phyloP scores from a whole-genome alignment of 2,797 vertebrate genomes.

The Chaenodraco wilsoni region DNA sequence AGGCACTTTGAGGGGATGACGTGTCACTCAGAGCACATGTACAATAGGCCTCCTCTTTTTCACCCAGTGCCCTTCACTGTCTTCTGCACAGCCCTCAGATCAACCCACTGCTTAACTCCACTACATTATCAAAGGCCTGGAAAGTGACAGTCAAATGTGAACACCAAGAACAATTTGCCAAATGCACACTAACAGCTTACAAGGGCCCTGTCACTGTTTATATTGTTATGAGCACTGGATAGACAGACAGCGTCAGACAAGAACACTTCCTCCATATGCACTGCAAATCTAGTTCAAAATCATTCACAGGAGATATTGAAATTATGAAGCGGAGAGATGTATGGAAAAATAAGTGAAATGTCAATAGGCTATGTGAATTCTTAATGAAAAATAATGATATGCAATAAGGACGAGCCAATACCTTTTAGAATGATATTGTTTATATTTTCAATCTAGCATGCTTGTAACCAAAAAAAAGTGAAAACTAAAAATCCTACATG shows the following conservation, averaged over 20 bases:
- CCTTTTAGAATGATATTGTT: background rate
- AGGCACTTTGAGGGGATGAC: slow-evolving; percentile 74
- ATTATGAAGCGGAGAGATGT: slow-evolving; percentile 52
- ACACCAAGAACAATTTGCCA: slow-evolving; percentile 67
- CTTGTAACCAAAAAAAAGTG: slow-evolving; percentile 6
- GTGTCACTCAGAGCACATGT: slow-evolving; percentile 75
- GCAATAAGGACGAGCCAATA: background rate
- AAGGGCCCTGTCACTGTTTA: slow-evolving; percentile 56
- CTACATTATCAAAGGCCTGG: slow-evolving; percentile 47
- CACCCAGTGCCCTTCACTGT: slow-evolving; percentile 74
- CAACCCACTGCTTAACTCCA: slow-evolving; percentile 42
- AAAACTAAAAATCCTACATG: slow-evolving; percentile 32
- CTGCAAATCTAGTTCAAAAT: slow-evolving; percentile 50
- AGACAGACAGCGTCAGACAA: slow-evolving; percentile 41
- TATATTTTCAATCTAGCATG: background rate
- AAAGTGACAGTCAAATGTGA: slow-evolving; percentile 52
- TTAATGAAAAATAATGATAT: background rate
- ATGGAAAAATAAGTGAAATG: slow-evolving; percentile 48
- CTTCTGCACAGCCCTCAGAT: slow-evolving; percentile 63
- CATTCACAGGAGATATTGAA: slow-evolving; percentile 37
- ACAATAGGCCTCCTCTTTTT: slow-evolving; percentile 70
- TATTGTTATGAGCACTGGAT: slow-evolving; percentile 52
- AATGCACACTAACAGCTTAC: slow-evolving; percentile 58
- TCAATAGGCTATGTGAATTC: background rate
- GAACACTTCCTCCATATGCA: slow-evolving; percentile 23